Conservation (phyloP, 2,888 invertebrate genomes). For the Drosophila ustulata region DNA sequence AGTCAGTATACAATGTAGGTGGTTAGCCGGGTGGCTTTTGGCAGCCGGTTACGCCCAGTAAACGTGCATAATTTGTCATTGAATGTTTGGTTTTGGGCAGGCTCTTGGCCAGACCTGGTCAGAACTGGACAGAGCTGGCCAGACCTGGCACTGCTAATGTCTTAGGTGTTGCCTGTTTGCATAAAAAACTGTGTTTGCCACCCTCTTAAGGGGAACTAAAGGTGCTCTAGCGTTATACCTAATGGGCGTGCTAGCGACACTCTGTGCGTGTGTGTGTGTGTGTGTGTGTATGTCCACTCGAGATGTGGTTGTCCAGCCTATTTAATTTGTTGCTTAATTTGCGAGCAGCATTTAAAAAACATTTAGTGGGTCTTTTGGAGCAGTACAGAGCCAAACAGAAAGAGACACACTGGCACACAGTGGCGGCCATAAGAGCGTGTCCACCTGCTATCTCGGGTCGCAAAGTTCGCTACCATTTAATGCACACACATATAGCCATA, state of each 20-base stretch:
- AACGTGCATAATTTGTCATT: conserved; percentile 80
- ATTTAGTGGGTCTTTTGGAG: conserved; percentile 44
- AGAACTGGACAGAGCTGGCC: too few relatives aligned
- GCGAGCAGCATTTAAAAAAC: conserved; percentile 67
- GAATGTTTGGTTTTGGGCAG: conserved; percentile 72
- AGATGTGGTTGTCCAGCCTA: conserved; percentile 55
- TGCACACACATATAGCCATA: conserved; percentile 71
- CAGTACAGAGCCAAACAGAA: not conserved
- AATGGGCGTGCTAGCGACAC: conserved; percentile 46
- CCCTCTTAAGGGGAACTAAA: conserved; percentile 37
- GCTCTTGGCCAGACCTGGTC: conserved; percentile 8
- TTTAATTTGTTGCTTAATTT: conserved; percentile 54
- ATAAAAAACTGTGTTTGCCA: conserved; percentile 52
- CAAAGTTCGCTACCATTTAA: conserved; percentile 82
- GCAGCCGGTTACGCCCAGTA: conserved; percentile 63
- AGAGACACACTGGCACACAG: conserved; percentile 40
- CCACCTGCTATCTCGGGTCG: conserved; percentile 59
- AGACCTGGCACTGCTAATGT: conserved; percentile 57
- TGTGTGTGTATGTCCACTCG: conserved; percentile 48
- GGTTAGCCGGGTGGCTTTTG: conserved; percentile 27
- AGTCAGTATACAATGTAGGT: not conserved
- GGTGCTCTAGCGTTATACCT: conserved; percentile 53
- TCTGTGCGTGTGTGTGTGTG: conserved; percentile 23
- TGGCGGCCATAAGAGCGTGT: conserved; percentile 48
- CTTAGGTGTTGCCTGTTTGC: conserved; percentile 71